Base-by-base conservation (phyloP, 2,113 vertebrate genomes). In the Hypocryptadius cinnamomeus region DNA sequence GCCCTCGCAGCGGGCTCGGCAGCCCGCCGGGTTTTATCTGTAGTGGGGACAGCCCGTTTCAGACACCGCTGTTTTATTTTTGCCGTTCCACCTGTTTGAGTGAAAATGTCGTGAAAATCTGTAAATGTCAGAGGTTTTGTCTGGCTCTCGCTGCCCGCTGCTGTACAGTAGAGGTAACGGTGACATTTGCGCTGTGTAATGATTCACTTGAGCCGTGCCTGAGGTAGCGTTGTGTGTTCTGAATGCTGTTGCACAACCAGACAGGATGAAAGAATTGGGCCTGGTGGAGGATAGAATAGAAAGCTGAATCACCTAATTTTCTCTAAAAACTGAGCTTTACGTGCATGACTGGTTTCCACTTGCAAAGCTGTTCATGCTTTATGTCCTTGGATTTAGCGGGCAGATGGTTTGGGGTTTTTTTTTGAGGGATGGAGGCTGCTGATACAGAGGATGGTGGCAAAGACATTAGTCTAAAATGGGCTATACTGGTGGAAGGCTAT, bases 121-220 rank as follows among this genome's bases (percentile, higher is more conserved):
- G 5, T 53, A 4, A 1, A 8, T 50, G 27, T 30, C 5, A 1
- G 27, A 2, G 10, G 0, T 7, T 65, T 19, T 27, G 25, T 9
- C 10, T 57, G 45, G 1, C 3, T 4, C 5, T 51, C 18, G 4
- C 0, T 44, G 22, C 5, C 13, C 2, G 2, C 0, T 20, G 0
- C 9, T 18, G n/a, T 39, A 0, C 10, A 2, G 1, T 2, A 5
- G 35, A 27, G 30, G 5, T 68, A 25, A 10, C 6, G 2, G 44
- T 25, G 61, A 4, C 6, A 1, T 11, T 31, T 22, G 60, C 0
- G 5, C 39, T 22, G 35, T 25, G 60, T 60, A 19, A 27, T 22
- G 39, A 30, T 25, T 27, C 39, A 27, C 20, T 19, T 10, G 8
- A 61, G 0, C 13, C 5, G 0, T 5, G 6, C 24, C 40, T 27